Evolutionary conservation across 2,888 invertebrate species (phyloP).

Genomic region (Liopterus haemorrhoidalis): DNA sequence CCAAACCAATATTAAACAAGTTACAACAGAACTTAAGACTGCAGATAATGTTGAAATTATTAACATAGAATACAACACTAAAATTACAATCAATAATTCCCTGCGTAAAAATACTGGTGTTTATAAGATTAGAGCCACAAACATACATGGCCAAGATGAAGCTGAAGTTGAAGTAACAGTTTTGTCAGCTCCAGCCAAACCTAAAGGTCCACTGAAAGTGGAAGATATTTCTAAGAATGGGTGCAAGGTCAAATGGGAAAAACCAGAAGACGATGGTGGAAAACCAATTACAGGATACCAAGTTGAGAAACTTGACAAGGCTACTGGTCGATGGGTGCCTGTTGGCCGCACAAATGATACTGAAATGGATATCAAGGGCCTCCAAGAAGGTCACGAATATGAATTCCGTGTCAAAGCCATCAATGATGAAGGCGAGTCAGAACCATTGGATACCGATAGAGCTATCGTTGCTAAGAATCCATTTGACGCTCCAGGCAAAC

Average conservation of each 20-base stretch:
- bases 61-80: conserved; percentile 87
- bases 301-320: conserved; percentile 88
- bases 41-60: conserved; percentile 68
- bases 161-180: conserved; percentile 92
- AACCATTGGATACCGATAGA: conserved; percentile 87
- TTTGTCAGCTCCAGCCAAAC: conserved; percentile 75
- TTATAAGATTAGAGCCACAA: conserved; percentile 84
- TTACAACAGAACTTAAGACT: conserved; percentile 67
- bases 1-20: too few species aligned
- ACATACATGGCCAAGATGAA: conserved; percentile 86
- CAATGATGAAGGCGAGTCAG: conserved; percentile 92
- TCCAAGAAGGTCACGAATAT: conserved; percentile 88
- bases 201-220: conserved; percentile 84
- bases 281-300: conserved; percentile 88
- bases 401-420: conserved; percentile 90
- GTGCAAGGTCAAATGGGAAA: conserved; percentile 87
- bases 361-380: conserved; percentile 80
- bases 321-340: conserved; percentile 89
- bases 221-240: conserved; percentile 83
- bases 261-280: conserved; percentile 92
- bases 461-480: conserved; percentile 93
- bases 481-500: conserved; percentile 74
- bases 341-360: conserved; percentile 74
- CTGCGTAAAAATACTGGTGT: conserved; percentile 80
- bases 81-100: conserved; percentile 72